Percentiles rank a stretch among this genome's conserved stretches.
Evolutionary conservation across 2,113 vertebrate species (phyloP).

Genomic region (Odobenus rosmarus): DNA sequence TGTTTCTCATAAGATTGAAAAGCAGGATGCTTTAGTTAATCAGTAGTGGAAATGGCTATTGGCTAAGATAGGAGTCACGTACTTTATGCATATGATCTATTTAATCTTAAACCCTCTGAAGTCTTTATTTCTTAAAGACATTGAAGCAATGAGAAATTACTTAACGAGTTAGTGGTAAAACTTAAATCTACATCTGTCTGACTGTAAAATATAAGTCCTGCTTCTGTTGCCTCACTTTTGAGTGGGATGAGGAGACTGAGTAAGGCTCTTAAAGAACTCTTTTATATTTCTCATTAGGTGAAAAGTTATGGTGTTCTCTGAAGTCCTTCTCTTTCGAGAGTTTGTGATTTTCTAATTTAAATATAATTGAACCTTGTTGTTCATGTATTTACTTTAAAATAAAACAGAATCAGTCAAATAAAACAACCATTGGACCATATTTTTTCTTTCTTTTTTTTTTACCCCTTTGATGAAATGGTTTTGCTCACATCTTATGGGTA

Average conservation of each 20-base stretch:
- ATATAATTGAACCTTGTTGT: neutral
- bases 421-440: neutral
- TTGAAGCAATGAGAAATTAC: neutral
- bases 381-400: conserved; percentile 15
- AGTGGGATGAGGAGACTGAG: neutral
- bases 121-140: neutral
- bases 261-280: neutral
- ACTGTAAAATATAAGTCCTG: neutral
- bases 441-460: neutral
- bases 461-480: neutral
- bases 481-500: neutral
- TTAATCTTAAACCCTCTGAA: neutral
- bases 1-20: conserved; percentile 21
- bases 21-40: neutral
- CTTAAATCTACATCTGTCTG: neutral
- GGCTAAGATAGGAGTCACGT: neutral
- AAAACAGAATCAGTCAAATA: neutral
- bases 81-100: neutral
- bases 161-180: neutral
- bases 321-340: neutral
- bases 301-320: neutral
- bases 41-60: neutral
- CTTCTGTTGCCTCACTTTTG: neutral
- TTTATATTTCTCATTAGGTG: neutral
- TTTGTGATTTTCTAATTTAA: neutral